Evolutionary conservation across 2,888 invertebrate species (phyloP), one percentile per base, ranked within the genome.

Genomic region (Rhingia campestris): DNA sequence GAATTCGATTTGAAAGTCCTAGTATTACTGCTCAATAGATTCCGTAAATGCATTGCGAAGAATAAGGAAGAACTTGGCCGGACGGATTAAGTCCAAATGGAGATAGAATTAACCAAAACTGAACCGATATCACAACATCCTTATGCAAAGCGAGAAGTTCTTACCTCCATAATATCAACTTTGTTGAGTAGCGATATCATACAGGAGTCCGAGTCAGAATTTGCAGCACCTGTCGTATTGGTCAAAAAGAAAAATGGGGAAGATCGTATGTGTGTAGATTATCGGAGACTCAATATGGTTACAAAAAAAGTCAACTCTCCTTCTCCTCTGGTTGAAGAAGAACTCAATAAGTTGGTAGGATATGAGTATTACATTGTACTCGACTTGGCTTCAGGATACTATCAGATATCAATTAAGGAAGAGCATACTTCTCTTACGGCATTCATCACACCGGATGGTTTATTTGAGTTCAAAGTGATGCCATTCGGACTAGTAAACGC

Each of bases 381-480:
- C 4, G 81, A 81, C 32, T 59, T 80, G 54, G 39, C 72, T 1
- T 80, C 30, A 4, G 30, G 51, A 10, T 32, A 51, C 5, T 51
- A 51, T n/a, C 51, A 51, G 32, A 51, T 51, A 70, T 59, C 73
- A 4, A 37, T 80, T 2, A 49, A 54, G 30, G 45, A 54, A 45
- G 45, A 58, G 7, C 87, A 87, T 49, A 84, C 85, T 4, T 66
- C 41, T 1, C 87, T 88, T 39, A 89, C 88, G 0, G 88, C 87
- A 0, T 87, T 88, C 30, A 86, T 86, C 2, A 89, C 87, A 0
- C 47, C 41, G 10, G 79, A 74, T 51, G 77, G 37, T 84, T 86
- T 88, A 80, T 88, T 22, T 6, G 64, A 51, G n/a, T 51, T 64
- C 6, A n/a, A n/a, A 0, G 32, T 32, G 1, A 51, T 64, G 64